Percentiles rank a stretch among this genome's conserved stretches.
phyloP scores from a whole-genome alignment of 2,113 vertebrate genomes.

The Lophotis ruficrista region DNA sequence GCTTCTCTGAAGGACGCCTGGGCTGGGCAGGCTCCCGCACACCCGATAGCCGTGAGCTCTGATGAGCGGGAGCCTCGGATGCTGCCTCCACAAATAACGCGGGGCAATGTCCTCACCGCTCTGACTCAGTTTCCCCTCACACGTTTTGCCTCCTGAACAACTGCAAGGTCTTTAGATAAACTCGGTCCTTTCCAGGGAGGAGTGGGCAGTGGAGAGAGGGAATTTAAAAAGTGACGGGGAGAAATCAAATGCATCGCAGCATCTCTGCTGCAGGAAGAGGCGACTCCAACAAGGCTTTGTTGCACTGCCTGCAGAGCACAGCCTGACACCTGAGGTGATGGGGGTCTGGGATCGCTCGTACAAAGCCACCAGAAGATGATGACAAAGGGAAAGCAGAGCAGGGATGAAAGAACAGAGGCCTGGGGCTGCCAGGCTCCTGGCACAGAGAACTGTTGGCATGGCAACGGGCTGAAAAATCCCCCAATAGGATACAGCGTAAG shows the following conservation, averaged over 20 bases:
- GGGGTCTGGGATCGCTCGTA: neutral
- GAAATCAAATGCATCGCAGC: neutral
- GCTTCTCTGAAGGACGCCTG: neutral
- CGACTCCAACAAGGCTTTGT: neutral
- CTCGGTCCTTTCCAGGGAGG: neutral
- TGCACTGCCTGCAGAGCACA: neutral
- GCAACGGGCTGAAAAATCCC: neutral
- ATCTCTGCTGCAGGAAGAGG: neutral
- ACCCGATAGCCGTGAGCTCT: neutral
- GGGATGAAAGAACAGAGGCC: neutral
- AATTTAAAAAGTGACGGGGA: neutral
- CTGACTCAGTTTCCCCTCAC: neutral
- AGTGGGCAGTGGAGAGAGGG: neutral
- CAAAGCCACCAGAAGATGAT: neutral
- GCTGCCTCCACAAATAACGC: neutral
- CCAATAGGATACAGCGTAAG: neutral
- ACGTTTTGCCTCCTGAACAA: neutral
- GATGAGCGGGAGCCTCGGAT: neutral
- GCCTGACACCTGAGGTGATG: neutral
- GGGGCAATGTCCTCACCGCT: neutral
- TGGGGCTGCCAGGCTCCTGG: neutral
- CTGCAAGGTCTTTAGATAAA: neutral
- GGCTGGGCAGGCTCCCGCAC: neutral
- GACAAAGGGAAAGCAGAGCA: neutral
- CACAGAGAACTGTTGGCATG: neutral